Conservation (phyloP, 2,113 vertebrate species). For the Atlantisia rogersi region DNA sequence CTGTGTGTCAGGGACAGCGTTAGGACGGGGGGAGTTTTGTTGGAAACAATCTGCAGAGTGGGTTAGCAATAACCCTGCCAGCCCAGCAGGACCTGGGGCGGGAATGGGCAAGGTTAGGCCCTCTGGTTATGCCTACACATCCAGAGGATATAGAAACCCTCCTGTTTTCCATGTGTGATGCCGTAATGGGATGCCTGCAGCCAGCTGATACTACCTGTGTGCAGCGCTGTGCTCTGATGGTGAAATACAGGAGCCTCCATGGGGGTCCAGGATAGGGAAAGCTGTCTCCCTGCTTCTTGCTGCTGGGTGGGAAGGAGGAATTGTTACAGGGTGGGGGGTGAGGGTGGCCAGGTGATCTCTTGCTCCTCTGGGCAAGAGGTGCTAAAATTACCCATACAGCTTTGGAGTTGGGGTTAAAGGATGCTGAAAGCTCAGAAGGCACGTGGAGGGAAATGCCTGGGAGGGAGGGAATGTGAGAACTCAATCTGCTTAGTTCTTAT, state of each 20-base stretch:
- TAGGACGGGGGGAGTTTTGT: not conserved
- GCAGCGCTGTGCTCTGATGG: not conserved
- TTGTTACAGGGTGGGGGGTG: not conserved
- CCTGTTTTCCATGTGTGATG: not conserved
- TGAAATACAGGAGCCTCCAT: not conserved
- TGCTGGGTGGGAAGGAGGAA: not conserved
- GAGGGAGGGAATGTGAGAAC: not conserved
- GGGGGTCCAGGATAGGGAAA: not conserved
- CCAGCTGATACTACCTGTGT: not conserved
- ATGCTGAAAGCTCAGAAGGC: not conserved
- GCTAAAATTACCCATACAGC: not conserved
- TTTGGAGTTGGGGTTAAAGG: not conserved
- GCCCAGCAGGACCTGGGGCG: not conserved
- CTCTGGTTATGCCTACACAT: not conserved
- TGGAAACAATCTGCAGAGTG: not conserved
- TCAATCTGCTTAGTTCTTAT: conserved; percentile 16
- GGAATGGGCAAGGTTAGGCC: not conserved
- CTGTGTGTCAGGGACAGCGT: not conserved
- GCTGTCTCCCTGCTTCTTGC: not conserved
- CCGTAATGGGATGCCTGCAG: not conserved
- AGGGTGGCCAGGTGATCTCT: not conserved
- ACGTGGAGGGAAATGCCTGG: not conserved
- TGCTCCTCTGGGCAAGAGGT: not conserved
- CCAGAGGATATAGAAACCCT: not conserved
- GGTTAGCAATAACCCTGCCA: not conserved